Evolutionary conservation across 37 sponge, comb jelly and placozoan genomes (phyloP), one percentile per base, ranked within the genome.

Genomic region (Trichoplax adhaerens): DNA sequence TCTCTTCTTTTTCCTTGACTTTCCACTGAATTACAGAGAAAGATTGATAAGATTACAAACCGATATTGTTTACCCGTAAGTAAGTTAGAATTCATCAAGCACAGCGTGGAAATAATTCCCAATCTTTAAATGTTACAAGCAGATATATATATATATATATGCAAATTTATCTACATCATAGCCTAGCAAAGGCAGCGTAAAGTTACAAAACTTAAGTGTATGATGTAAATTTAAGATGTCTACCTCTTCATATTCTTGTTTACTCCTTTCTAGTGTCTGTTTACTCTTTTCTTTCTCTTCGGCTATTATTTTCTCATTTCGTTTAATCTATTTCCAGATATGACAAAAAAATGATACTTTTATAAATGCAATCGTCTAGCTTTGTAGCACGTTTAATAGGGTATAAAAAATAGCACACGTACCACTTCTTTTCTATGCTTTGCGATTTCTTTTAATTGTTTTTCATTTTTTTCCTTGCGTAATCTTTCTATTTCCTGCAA

Each of bases 61-160:
- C 29, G 29, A 29, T 29, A 29, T 29, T 29, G 29, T 29, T 29
- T 29, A 29, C 29, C 29, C 29, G 29, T 29, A 29, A 29, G 29
- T 29, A 29, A 29, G 29, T 29, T 29, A 29, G 29, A 29, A 29
- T 29, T 29, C 29, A 29, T 29, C 50, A 4, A 5, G 76, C 48
- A 72, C 8, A 72, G 3, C 29, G 8, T 4, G 55, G 50, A 64
- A 48, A 5, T 5, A 52, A 4, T n/a, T 74, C 29, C 1, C 0
- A 76, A 85, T 82, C 74, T 83, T 83, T 53, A 81, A 71, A 66
- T 88, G 82, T n/a, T 76, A 75, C 29, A 29, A 29, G 29, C 29
- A 29, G 29, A 29, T 29, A 0, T 29, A 29, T 29, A 29, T 29
- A 29, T 29, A 29, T 29, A 29, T 29, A 29, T 29, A 29, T 29